Percentiles rank a stretch among this genome's conserved stretches.
These are phyloP conservation scores for Corythornis madagascariensis DNA, from an alignment of 2,113 vertebrate genomes.

Conservation along the genomic window DNA sequence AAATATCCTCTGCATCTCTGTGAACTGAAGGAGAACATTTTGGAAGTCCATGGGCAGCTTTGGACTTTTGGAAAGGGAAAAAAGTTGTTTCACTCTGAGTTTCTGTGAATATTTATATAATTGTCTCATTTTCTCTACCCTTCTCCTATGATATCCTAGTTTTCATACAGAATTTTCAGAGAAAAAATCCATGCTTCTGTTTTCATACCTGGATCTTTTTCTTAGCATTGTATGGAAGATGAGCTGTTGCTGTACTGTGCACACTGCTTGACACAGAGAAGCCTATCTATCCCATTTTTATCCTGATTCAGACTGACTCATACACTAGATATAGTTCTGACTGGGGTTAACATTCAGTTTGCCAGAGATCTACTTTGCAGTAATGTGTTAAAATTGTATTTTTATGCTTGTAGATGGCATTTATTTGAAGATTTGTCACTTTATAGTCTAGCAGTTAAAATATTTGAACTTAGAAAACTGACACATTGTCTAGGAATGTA, in stretches of 20 bases:
- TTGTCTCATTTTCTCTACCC: not conserved
- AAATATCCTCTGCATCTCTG: not conserved
- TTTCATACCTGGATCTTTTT: not conserved
- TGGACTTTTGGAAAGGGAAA: not conserved
- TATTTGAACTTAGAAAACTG: not conserved
- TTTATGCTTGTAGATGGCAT: not conserved
- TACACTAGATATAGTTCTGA: not conserved
- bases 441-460: not conserved
- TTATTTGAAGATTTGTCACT: constrained; percentile 15
- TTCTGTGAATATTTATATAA: not conserved
- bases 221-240: not conserved
- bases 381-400: not conserved
- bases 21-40: not conserved
- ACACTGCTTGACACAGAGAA: not conserved
- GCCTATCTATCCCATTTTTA: not conserved
- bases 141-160: not conserved
- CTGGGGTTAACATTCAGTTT: not conserved
- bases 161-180: not conserved
- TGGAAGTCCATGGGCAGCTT: not conserved
- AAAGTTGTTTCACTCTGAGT: not conserved
- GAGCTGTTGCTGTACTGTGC: not conserved
- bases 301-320: constrained; percentile 28
- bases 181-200: not conserved
- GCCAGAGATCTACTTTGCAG: not conserved
- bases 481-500: not conserved